These are phyloP conservation scores for Coelopa pilipes DNA, from an alignment of 2,888 invertebrate genomes.

Conservation along the genomic window DNA sequence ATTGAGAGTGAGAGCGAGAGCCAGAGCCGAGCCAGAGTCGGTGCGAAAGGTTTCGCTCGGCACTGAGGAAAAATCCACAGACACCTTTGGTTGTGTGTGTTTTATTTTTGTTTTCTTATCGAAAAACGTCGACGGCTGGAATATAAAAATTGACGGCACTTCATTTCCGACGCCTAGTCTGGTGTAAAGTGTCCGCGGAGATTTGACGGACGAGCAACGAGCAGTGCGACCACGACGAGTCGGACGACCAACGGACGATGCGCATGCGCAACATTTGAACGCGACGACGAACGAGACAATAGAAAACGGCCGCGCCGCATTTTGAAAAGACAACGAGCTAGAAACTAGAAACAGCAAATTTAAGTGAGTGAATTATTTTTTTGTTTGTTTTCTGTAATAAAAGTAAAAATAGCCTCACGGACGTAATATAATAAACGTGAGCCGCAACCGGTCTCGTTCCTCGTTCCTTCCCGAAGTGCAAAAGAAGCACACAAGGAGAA, in stretches of 20 bases:
- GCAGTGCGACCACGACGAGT: neutral
- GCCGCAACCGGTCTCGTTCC: conserved; percentile 23
- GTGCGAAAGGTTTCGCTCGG: conserved; percentile 3
- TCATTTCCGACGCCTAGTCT: conserved; percentile 56
- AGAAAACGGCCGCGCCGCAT: conserved; percentile 13
- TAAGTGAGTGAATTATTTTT: too few relatives aligned
- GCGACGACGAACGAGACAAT: conserved; percentile 3
- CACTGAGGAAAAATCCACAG: conserved; percentile 16
- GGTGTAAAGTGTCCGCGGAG: conserved; percentile 46
- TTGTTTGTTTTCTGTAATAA: neutral
- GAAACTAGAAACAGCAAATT: conserved; percentile 5
- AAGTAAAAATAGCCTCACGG: neutral
- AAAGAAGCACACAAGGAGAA: neutral
- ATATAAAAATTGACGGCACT: conserved; percentile 53
- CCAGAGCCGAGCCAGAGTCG: neutral
- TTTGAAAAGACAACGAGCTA: neutral
- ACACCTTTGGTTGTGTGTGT: conserved; percentile 25
- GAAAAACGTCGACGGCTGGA: conserved; percentile 31
- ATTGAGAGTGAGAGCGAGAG: conserved; percentile 10
- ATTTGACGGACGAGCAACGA: conserved; percentile 23
- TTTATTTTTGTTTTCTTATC: conserved; percentile 21
- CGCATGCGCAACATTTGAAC: conserved; percentile 25
- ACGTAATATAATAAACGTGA: neutral
- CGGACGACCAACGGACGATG: neutral
- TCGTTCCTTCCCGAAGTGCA: conserved; percentile 13